phyloP scores from a whole-genome alignment of 1,140 invertebrate species.

The Plodia interpunctella region DNA sequence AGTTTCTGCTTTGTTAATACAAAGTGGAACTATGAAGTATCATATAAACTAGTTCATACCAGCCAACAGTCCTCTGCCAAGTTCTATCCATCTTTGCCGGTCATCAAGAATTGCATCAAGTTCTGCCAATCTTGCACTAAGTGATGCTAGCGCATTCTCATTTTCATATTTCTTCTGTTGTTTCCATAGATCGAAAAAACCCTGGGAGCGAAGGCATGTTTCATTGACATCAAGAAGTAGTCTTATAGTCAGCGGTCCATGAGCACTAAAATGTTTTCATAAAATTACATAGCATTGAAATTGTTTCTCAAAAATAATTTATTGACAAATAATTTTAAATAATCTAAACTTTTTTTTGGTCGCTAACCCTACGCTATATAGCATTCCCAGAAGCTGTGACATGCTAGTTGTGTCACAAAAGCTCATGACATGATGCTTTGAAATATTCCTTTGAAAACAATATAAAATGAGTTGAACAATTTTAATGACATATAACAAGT shows the following conservation, averaged over 20 bases:
- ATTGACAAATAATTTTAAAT: no score
- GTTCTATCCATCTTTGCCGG: constrained; percentile 78
- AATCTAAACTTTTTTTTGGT: no score
- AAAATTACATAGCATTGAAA: no score
- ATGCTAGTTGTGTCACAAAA: no score
- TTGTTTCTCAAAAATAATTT: no score
- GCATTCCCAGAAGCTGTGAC: no score
- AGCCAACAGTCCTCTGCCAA: constrained; percentile 79
- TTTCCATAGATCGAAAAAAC: constrained; percentile 95
- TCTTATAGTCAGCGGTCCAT: constrained; percentile 91
- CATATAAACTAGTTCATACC: constrained; percentile 45
- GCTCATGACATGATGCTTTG: no score
- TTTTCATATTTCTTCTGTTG: constrained; percentile 82
- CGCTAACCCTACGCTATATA: no score
- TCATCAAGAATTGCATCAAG: constrained; percentile 77
- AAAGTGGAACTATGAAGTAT: neutral
- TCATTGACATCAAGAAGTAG: constrained; percentile 94
- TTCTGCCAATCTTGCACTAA: constrained; percentile 76
- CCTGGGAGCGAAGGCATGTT: constrained; percentile 92
- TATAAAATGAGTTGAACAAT: no score
- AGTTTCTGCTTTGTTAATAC: no score
- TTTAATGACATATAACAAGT: no score
- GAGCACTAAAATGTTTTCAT: constrained; percentile 87
- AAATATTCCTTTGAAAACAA: no score
- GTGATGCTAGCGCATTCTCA: constrained; percentile 72